A percentile compares a stretch with the other conserved stretches of the same genome.
These are phyloP conservation scores for Lithophane leautieri DNA, from an alignment of 2,888 invertebrate genomes.

Conservation along the genomic window DNA sequence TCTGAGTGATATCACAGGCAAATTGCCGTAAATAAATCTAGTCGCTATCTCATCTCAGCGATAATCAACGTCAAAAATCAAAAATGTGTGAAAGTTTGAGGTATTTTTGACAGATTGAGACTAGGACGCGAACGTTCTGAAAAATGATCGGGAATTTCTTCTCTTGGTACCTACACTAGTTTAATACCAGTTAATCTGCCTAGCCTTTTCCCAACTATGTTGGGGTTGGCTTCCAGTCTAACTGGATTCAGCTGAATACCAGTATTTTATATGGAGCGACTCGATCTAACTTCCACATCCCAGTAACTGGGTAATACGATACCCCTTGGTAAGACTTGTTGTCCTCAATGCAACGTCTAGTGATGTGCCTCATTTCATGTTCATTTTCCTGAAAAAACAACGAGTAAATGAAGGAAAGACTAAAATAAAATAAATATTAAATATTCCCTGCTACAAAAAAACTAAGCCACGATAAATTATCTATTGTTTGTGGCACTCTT, in stretches of 20 bases:
- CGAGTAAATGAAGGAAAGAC: neutral
- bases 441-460: neutral
- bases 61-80: neutral
- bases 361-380: neutral
- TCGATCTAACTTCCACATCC: too few relatives aligned
- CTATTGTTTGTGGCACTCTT: conserved; percentile 15
- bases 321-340: too few relatives aligned
- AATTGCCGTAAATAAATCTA: neutral
- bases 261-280: too few relatives aligned
- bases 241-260: too few relatives aligned
- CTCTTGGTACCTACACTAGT: neutral
- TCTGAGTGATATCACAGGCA: neutral
- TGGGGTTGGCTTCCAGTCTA: too few relatives aligned
- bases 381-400: neutral
- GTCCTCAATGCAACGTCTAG: neutral
- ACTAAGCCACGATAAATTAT: conserved; percentile 18
- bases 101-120: neutral
- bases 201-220: too few relatives aligned
- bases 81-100: neutral
- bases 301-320: too few relatives aligned
- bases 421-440: neutral
- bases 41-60: neutral
- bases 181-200: too few relatives aligned
- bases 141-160: neutral
- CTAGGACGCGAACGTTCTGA: neutral